Conservation (phyloP, 30 jellyfish, hydroid and myxozoan genomes). For the Sanderia malayensis region DNA sequence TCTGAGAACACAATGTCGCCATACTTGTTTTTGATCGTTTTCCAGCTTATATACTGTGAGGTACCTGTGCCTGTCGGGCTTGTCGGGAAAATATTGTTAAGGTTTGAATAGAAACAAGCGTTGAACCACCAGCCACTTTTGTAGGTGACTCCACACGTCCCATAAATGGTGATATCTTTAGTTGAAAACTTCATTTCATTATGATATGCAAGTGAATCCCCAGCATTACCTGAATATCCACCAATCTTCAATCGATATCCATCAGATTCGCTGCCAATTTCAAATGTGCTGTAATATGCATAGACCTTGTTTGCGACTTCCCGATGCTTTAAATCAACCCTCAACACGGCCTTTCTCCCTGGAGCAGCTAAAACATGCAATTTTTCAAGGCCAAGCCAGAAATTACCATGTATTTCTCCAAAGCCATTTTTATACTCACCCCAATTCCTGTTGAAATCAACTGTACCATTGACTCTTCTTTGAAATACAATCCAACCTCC, state of each 20-base stretch:
- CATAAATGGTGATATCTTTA: no score
- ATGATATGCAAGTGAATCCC: slow-evolving; percentile 20
- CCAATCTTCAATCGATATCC: slow-evolving; percentile 8
- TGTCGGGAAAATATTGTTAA: no score
- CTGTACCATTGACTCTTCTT: slow-evolving; percentile 31
- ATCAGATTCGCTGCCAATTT: slow-evolving; percentile 19
- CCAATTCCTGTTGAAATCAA: slow-evolving; percentile 25
- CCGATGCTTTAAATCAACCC: slow-evolving; percentile 12
- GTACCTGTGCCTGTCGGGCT: no score
- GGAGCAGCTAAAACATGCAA: slow-evolving; percentile 30
- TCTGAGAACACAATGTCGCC: no score
- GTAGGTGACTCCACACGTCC: no score
- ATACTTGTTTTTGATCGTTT: no score
- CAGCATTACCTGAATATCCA: slow-evolving; percentile 31
- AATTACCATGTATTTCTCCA: slow-evolving; percentile 31
- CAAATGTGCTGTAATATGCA: slow-evolving; percentile 15
- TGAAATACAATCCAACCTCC: slow-evolving; percentile 47
- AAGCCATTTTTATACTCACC: slow-evolving; percentile 33
- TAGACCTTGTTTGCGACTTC: neutral
- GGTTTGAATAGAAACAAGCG: no score
- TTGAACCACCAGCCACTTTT: no score
- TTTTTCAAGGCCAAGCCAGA: slow-evolving; percentile 34
- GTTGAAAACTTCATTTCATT: no score
- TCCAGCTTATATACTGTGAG: no score
- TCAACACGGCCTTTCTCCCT: slow-evolving; percentile 18